Conservation (phyloP, 2,888 invertebrate species). For the Tricholauxania praeusta region DNA sequence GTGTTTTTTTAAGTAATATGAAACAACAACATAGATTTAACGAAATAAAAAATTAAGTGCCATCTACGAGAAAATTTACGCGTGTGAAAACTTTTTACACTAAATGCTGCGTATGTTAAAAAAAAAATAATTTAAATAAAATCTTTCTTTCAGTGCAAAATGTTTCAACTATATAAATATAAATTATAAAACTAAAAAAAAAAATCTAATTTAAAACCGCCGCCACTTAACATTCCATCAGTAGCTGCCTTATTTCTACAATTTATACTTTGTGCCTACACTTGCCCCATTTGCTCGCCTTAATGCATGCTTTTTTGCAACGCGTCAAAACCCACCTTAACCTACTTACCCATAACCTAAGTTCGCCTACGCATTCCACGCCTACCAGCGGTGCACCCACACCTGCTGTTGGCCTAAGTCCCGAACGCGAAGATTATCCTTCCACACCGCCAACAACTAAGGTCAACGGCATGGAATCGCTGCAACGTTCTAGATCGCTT, state of each 20-base stretch:
- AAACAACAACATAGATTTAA: background rate
- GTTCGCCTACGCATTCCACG: slow-evolving; percentile 8
- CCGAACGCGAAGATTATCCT: slow-evolving; percentile 24
- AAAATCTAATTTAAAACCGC: background rate
- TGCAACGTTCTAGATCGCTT: slow-evolving; percentile 56
- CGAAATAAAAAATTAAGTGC: background rate
- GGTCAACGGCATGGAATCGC: slow-evolving; percentile 50
- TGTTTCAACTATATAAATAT: background rate
- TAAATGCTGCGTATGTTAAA: background rate
- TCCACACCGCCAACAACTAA: slow-evolving; percentile 9
- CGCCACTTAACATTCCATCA: background rate
- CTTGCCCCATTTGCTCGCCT: background rate
- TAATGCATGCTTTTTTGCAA: slow-evolving; percentile 48
- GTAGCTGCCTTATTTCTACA: background rate
- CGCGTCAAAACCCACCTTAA: slow-evolving; percentile 49
- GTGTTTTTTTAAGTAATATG: background rate
- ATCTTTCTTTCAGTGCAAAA: background rate
- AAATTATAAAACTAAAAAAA: background rate
- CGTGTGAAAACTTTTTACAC: background rate
- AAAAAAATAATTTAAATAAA: background rate
- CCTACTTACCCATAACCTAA: slow-evolving; percentile 38
- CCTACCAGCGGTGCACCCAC: slow-evolving; percentile 22
- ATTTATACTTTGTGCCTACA: background rate
- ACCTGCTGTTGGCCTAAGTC: slow-evolving; percentile 14
- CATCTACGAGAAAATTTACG: background rate